A percentile compares a stretch with the other conserved stretches of the same genome.
Evolutionary conservation across 1,140 invertebrate genomes (phyloP).

Genomic region (Schlechtendalia chinensis): DNA sequence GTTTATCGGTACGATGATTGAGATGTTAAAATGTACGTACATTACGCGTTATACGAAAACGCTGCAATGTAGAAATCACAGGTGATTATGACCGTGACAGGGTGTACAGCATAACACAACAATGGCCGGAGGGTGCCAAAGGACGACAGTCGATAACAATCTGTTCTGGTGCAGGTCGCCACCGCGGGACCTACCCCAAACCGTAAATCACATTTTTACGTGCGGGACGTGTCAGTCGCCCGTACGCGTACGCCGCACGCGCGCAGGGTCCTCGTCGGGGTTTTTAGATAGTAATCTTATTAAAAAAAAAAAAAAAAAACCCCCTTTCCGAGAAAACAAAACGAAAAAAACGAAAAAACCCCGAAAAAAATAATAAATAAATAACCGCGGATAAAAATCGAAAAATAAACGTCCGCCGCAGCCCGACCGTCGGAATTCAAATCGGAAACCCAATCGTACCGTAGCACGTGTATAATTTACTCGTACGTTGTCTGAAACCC

Average conservation of each 20-base stretch:
- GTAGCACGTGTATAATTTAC: slow-evolving; percentile 32
- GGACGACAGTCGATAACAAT: slow-evolving; percentile 45
- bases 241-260: too few species aligned
- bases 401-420: slow-evolving; percentile 21
- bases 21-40: not conserved
- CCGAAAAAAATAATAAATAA: not conserved
- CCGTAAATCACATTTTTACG: slow-evolving; percentile 43
- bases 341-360: not conserved
- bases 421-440: slow-evolving; percentile 27
- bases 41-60: not conserved
- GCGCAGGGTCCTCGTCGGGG: not conserved
- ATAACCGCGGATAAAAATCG: slow-evolving; percentile 31
- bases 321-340: slow-evolving; percentile 33
- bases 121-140: slow-evolving; percentile 31
- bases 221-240: not conserved
- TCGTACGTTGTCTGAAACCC: not conserved
- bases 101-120: slow-evolving; percentile 14
- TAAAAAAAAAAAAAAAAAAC: not conserved
- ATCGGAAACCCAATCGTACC: slow-evolving; percentile 22
- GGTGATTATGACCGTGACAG: slow-evolving; percentile 32
- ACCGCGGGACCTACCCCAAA: slow-evolving; percentile 21
- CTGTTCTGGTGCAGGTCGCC: slow-evolving; percentile 18
- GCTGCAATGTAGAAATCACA: slow-evolving; percentile 31
- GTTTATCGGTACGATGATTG: slow-evolving; percentile 19
- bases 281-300: slow-evolving; percentile 39